A percentile compares a stretch with the other conserved stretches of the same genome.
These are phyloP conservation scores for Timema podura DNA, from an alignment of 2,888 invertebrate genomes.

Conservation along the genomic window DNA sequence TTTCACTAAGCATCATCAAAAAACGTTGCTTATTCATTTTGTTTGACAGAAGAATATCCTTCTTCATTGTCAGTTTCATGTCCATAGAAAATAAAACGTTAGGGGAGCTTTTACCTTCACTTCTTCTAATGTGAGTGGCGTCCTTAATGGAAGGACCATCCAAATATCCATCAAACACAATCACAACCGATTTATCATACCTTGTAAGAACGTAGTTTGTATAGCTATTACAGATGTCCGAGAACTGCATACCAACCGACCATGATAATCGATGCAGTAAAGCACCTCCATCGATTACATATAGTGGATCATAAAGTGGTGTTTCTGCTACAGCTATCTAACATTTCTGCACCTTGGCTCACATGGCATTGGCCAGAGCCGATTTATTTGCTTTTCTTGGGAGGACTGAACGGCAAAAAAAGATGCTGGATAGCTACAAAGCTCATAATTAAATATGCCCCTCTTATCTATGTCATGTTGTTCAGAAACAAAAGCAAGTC, in stretches of 20 bases:
- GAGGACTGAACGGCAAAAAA: neutral
- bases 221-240: neutral
- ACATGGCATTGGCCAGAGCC: neutral
- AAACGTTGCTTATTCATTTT: neutral
- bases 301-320: neutral
- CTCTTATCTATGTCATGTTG: neutral
- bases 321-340: neutral
- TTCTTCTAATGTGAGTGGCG: neutral
- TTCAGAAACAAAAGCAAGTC: neutral
- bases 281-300: neutral
- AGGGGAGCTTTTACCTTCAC: neutral
- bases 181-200: neutral
- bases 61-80: neutral
- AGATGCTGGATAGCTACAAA: neutral
- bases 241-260: neutral
- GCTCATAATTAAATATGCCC: neutral
- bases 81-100: neutral
- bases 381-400: neutral
- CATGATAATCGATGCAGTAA: neutral
- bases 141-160: slow-evolving; percentile 5
- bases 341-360: neutral
- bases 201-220: neutral
- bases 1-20: neutral
- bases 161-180: neutral
- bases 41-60: neutral